Evolutionary conservation across 2,113 vertebrate genomes (phyloP).

Genomic region (Zosterops japonicus): DNA sequence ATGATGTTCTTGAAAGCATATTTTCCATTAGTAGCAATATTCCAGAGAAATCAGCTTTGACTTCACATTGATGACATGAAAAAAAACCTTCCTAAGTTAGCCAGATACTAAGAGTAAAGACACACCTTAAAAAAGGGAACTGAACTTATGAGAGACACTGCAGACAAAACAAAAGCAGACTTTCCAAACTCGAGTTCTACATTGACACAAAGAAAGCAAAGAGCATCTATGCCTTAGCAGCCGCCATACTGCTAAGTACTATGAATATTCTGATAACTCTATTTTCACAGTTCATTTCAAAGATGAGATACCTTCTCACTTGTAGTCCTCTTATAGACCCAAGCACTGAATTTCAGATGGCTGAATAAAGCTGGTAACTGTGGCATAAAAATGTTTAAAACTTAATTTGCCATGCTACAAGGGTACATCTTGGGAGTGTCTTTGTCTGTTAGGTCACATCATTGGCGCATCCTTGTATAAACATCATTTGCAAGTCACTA

Average conservation of each 20-base stretch:
- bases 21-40: not conserved
- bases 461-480: not conserved
- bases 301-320: not conserved
- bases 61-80: not conserved
- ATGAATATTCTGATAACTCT: not conserved
- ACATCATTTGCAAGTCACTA: not conserved
- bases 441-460: not conserved
- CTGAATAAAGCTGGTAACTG: not conserved
- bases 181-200: not conserved
- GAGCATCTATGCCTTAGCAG: not conserved
- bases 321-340: accelerated
- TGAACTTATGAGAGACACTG: not conserved
- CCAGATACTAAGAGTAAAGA: not conserved
- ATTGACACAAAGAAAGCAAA: not conserved
- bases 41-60: constrained; percentile 47
- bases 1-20: constrained; percentile 34
- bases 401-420: not conserved
- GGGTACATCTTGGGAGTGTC: not conserved
- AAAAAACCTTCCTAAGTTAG: not conserved
- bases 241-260: not conserved
- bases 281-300: not conserved
- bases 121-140: not conserved
- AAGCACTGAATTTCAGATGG: not conserved
- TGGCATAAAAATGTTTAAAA: not conserved
- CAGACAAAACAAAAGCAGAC: not conserved